phyloP scores from a whole-genome alignment of 1,140 invertebrate genomes.

The Pissodes strobi region DNA sequence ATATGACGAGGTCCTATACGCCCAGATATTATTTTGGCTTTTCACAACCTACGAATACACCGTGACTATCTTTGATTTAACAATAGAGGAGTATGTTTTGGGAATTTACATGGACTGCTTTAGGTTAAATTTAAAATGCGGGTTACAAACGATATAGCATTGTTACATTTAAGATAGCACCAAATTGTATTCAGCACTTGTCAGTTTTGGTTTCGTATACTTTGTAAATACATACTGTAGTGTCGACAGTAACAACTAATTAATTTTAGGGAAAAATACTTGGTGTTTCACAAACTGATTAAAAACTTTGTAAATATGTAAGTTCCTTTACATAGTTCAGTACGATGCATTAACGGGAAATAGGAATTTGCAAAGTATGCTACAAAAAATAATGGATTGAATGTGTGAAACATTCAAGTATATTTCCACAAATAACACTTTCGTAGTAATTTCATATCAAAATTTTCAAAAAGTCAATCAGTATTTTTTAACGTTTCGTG shows the following conservation, averaged over 20 bases:
- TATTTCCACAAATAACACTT: no score
- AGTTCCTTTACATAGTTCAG: no score
- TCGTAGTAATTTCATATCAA: constrained; percentile 29
- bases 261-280: no score
- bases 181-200: constrained; percentile 1
- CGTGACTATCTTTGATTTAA: constrained; percentile 20
- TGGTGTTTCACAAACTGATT: no score
- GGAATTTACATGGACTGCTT: background rate
- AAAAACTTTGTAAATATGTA: no score
- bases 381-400: no score
- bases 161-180: constrained; percentile 22
- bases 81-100: background rate
- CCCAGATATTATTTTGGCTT: no score
- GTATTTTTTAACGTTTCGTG: constrained; percentile 28
- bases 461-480: constrained; percentile 30
- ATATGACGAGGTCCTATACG: no score
- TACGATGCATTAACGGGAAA: no score
- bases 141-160: constrained; percentile 10
- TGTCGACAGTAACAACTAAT: no score
- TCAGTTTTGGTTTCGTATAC: constrained; percentile 3
- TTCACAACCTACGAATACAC: background rate
- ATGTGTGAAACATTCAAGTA: no score
- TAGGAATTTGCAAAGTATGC: no score
- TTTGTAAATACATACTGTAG: constrained; percentile 9
- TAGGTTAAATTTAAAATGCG: constrained; percentile 25